Conservation (phyloP, 2,797 vertebrate genomes). For the Decapterus maruadsi region DNA sequence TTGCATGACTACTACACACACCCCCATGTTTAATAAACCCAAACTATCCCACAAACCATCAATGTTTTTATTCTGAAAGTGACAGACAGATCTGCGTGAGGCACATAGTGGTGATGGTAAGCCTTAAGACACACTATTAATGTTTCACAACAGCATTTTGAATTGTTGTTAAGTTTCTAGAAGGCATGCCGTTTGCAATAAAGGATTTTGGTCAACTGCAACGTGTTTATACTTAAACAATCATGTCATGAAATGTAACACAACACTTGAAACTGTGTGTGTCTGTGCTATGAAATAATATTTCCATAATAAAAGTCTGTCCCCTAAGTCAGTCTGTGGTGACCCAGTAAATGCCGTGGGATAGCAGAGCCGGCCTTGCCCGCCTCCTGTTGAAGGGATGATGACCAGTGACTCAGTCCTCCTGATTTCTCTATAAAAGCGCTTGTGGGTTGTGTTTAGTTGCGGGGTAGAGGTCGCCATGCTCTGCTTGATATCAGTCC, state of each 20-base stretch:
- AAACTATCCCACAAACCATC: conserved; percentile 2
- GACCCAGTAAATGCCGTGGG: conserved; percentile 22
- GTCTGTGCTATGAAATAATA: conserved; percentile 69
- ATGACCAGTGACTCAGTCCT: conserved; percentile 64
- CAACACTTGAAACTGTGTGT: conserved; percentile 52
- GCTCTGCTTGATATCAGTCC: conserved; percentile 52
- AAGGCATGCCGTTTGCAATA: conserved; percentile 37
- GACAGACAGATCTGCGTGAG: conserved; percentile 23
- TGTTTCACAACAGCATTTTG: conserved; percentile 41
- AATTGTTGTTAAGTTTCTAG: conserved; percentile 27
- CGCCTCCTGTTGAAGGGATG: conserved; percentile 36
- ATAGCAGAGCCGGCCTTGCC: conserved; percentile 20
- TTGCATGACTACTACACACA: too few species aligned
- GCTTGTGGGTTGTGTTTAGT: conserved; percentile 57
- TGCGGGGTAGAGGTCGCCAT: conserved; percentile 59
- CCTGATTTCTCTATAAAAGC: conserved; percentile 50
- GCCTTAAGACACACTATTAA: conserved; percentile 34
- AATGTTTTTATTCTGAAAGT: conserved; percentile 23
- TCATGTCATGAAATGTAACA: conserved; percentile 50
- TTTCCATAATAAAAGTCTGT: conserved; percentile 38
- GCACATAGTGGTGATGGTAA: conserved; percentile 24
- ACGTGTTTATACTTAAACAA: conserved; percentile 39
- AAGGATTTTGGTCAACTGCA: conserved; percentile 45
- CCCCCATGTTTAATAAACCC: too few species aligned
- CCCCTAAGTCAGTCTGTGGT: conserved; percentile 20